Conservation (phyloP, 2,888 invertebrate genomes). For the Spisula subtruncata region DNA sequence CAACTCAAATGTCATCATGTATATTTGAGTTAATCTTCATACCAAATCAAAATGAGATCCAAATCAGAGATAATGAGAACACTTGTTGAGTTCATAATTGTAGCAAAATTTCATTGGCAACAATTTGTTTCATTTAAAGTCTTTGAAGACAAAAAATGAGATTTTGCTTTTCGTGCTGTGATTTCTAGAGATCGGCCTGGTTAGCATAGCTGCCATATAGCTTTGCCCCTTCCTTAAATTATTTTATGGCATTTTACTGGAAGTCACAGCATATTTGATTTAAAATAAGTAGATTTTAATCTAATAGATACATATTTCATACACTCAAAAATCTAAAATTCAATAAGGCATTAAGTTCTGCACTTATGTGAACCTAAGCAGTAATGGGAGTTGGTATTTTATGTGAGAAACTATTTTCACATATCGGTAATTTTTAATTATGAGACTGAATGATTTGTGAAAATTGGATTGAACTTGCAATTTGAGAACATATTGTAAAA, state of each 20-base stretch:
- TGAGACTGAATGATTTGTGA: not conserved
- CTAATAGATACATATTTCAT: not conserved
- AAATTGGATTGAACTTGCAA: not conserved
- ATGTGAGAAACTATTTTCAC: not conserved
- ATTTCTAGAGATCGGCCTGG: not conserved
- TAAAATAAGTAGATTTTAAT: not conserved
- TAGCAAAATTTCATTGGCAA: too few relatives aligned
- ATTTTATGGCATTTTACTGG: not conserved
- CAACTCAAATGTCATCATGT: too few relatives aligned
- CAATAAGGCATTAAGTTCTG: not conserved
- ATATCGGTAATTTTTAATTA: not conserved
- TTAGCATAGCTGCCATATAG: not conserved
- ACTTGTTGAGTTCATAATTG: too few relatives aligned
- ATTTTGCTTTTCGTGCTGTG: too few relatives aligned
- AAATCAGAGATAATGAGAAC: too few relatives aligned
- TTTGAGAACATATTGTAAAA: not conserved
- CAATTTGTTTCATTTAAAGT: too few relatives aligned
- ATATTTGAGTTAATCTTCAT: too few relatives aligned
- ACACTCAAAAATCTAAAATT: not conserved
- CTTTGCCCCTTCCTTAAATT: not conserved
- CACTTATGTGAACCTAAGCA: not conserved
- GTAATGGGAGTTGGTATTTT: not conserved
- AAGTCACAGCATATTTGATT: not conserved
- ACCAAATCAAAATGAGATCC: too few relatives aligned
- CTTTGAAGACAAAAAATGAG: too few relatives aligned